These are phyloP conservation scores for Clusia tigrina DNA, from an alignment of 2,888 invertebrate genomes.

Conservation along the genomic window DNA sequence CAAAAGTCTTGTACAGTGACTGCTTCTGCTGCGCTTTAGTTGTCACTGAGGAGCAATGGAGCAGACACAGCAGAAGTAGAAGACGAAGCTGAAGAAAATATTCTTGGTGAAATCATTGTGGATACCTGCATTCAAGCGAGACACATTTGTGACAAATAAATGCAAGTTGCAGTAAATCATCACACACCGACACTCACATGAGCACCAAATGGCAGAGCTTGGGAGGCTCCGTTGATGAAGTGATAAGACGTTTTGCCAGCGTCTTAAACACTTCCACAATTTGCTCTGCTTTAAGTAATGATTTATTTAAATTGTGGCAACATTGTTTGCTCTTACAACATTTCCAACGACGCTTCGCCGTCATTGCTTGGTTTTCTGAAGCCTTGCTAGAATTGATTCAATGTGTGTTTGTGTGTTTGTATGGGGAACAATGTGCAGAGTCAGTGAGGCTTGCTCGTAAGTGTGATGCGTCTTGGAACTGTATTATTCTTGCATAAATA, in stretches of 20 bases:
- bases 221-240: slow-evolving; percentile 8
- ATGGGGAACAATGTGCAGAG: too few relatives aligned
- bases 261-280: slow-evolving; percentile 8
- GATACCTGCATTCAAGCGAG: slow-evolving; percentile 3
- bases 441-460: too few relatives aligned
- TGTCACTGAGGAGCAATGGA: too few relatives aligned
- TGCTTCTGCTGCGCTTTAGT: too few relatives aligned
- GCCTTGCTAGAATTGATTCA: too few relatives aligned
- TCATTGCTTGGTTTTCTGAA: too few relatives aligned
- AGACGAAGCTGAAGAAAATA: not conserved
- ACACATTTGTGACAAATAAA: slow-evolving; percentile 41
- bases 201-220: not conserved
- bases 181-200: slow-evolving; percentile 30
- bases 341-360: too few relatives aligned
- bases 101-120: slow-evolving; percentile 25
- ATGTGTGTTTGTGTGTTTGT: too few relatives aligned
- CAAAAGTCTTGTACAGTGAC: too few relatives aligned
- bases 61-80: not conserved
- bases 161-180: slow-evolving; percentile 54
- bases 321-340: too few relatives aligned
- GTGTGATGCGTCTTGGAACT: too few relatives aligned
- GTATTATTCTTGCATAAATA: slow-evolving; percentile 28
- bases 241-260: slow-evolving; percentile 18
- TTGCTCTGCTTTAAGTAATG: slow-evolving; percentile 10
- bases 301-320: slow-evolving; percentile 18